Evolutionary conservation across 2,797 vertebrate genomes (phyloP).

Genomic region (Molothrus ater): DNA sequence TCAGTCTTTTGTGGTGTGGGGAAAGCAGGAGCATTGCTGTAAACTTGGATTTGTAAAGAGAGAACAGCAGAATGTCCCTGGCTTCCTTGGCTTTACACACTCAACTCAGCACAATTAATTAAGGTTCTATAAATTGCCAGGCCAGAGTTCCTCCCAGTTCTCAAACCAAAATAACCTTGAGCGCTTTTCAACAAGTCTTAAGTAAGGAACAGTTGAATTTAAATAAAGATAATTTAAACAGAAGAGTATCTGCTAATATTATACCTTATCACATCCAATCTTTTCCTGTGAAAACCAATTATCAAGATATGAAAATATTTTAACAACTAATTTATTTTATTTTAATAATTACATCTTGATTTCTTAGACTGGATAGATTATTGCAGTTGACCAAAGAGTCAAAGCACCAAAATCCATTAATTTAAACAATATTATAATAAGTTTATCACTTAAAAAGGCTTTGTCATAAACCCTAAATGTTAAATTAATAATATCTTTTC

Average conservation of each 20-base stretch:
- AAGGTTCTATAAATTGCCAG: neutral
- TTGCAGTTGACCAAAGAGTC: neutral
- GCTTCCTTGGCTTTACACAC: neutral
- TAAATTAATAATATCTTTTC: neutral
- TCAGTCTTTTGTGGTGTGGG: neutral
- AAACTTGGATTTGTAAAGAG: neutral
- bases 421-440: neutral
- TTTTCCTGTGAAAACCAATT: neutral
- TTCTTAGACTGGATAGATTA: neutral
- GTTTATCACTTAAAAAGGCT: neutral
- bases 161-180: neutral
- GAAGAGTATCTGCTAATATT: neutral
- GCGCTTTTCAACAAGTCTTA: neutral
- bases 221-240: neutral
- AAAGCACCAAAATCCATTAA: neutral
- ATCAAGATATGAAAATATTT: neutral
- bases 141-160: neutral
- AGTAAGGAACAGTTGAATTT: neutral
- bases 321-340: neutral
- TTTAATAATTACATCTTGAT: neutral
- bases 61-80: neutral
- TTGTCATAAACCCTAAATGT: neutral
- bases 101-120: neutral
- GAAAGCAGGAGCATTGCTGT: neutral
- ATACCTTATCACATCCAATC: neutral